Conservation (phyloP, 1,140 invertebrate genomes). For the Probaryconus sp. region DNA sequence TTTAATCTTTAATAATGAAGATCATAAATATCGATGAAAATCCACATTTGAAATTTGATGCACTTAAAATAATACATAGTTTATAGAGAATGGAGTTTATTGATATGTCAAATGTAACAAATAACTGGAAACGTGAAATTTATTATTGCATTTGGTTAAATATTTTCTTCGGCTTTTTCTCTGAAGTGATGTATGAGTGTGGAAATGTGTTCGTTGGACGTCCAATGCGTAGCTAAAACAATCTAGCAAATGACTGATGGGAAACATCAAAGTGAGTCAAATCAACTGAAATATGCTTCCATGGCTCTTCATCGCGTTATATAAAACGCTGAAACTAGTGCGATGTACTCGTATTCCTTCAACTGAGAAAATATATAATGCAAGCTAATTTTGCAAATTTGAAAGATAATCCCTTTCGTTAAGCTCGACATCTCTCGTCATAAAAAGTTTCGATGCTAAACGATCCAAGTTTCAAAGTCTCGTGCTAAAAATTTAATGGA, state of each 20-base stretch:
- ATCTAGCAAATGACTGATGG: slow-evolving; percentile 45
- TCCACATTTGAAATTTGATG: too few relatives aligned
- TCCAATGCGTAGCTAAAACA: slow-evolving; percentile 24
- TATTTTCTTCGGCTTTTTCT: slow-evolving; percentile 32
- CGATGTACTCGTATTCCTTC: not conserved
- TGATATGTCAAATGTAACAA: slow-evolving; percentile 8
- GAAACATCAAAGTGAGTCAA: slow-evolving; percentile 48
- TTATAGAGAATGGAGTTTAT: not conserved
- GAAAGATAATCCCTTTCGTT: slow-evolving; percentile 15
- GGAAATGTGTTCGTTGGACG: slow-evolving; percentile 6
- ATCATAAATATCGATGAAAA: too few relatives aligned
- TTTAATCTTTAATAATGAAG: too few relatives aligned
- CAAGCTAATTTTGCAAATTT: slow-evolving; percentile 6
- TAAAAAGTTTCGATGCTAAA: slow-evolving; percentile 16
- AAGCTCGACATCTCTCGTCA: slow-evolving; percentile 11
- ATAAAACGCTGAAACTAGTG: not conserved
- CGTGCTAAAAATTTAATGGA: slow-evolving; percentile 20
- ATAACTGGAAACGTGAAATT: slow-evolving; percentile 10
- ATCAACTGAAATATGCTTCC: slow-evolving; percentile 37
- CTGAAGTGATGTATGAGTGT: slow-evolving; percentile 16
- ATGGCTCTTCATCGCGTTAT: slow-evolving; percentile 1
- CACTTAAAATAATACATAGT: too few relatives aligned
- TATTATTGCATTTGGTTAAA: slow-evolving; percentile 39
- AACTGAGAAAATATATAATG: not conserved
- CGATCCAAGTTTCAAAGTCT: slow-evolving; percentile 26